These are phyloP conservation scores for Eleginops maclovinus DNA, from an alignment of 2,113 vertebrate genomes.

Conservation along the genomic window DNA sequence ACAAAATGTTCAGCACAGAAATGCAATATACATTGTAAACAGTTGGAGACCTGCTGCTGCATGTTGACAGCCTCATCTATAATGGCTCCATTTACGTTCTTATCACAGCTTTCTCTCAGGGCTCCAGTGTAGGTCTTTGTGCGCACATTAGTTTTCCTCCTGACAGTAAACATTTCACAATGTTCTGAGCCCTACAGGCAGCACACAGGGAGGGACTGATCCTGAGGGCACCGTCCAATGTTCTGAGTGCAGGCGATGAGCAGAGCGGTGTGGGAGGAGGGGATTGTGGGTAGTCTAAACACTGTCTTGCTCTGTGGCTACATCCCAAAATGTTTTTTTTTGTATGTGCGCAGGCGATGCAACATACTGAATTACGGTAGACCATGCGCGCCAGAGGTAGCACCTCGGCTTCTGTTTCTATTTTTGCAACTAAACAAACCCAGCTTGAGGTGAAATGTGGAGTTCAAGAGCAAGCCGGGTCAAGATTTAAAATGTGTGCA, in stretches of 20 bases:
- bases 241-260: slow-evolving; percentile 40
- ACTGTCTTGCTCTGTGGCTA: slow-evolving; percentile 73
- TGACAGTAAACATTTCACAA: slow-evolving; percentile 66
- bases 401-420: slow-evolving; percentile 54
- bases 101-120: slow-evolving; percentile 22
- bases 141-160: slow-evolving; percentile 47
- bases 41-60: slow-evolving; percentile 19
- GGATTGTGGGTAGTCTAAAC: slow-evolving; percentile 77
- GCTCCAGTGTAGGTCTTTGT: slow-evolving; percentile 18
- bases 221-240: slow-evolving; percentile 51
- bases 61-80: slow-evolving; percentile 20
- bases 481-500: background rate
- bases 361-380: slow-evolving; percentile 59
- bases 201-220: slow-evolving; percentile 53
- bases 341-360: slow-evolving; percentile 49
- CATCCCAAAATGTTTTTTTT: slow-evolving; percentile 67
- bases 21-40: slow-evolving; percentile 24
- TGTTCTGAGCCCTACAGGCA: slow-evolving; percentile 32
- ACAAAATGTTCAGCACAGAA: slow-evolving; percentile 40
- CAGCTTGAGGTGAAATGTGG: slow-evolving; percentile 43
- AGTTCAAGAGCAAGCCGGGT: slow-evolving; percentile 39
- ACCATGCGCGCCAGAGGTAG: slow-evolving; percentile 71
- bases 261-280: slow-evolving; percentile 44
- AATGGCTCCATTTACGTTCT: slow-evolving; percentile 21
- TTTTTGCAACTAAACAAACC: slow-evolving; percentile 53